Percentiles rank a stretch among this genome's conserved stretches.
phyloP scores from a whole-genome alignment of 2,797 vertebrate genomes.

The Denticeps clupeoides region DNA sequence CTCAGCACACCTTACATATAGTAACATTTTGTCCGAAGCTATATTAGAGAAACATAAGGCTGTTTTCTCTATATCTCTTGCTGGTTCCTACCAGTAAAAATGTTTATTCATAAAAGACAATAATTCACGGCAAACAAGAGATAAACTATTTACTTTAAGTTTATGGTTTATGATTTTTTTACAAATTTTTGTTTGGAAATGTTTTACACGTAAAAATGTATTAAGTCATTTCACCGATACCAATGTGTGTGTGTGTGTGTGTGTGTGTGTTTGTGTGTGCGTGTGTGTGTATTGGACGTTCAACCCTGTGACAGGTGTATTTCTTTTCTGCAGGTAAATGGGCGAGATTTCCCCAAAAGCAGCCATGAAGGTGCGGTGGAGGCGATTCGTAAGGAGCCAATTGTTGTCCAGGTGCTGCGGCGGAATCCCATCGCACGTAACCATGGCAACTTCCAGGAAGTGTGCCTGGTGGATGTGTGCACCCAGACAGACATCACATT shows the following conservation, averaged over 20 bases:
- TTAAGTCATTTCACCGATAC: neutral
- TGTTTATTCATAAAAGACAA: no score
- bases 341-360: constrained; percentile 79
- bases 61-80: no score
- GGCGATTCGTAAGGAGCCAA: constrained; percentile 83
- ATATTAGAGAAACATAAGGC: no score
- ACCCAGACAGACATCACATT: constrained; percentile 97
- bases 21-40: no score
- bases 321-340: constrained; percentile 69
- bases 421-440: constrained; percentile 55
- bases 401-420: constrained; percentile 84
- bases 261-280: neutral
- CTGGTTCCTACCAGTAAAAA: no score
- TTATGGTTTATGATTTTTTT: no score
- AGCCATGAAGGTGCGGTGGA: constrained; percentile 79
- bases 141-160: no score
- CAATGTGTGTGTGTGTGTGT: neutral
- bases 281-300: neutral
- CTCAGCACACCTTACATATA: no score
- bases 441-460: constrained; percentile 55
- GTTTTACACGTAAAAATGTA: neutral
- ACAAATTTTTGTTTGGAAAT: no score
- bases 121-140: no score
- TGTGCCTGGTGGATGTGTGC: constrained; percentile 71
- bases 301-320: no score